A percentile compares a stretch with the other conserved stretches of the same genome.
These are phyloP conservation scores for Aphidius ervi DNA, from an alignment of 1,140 invertebrate species.

Conservation along the genomic window DNA sequence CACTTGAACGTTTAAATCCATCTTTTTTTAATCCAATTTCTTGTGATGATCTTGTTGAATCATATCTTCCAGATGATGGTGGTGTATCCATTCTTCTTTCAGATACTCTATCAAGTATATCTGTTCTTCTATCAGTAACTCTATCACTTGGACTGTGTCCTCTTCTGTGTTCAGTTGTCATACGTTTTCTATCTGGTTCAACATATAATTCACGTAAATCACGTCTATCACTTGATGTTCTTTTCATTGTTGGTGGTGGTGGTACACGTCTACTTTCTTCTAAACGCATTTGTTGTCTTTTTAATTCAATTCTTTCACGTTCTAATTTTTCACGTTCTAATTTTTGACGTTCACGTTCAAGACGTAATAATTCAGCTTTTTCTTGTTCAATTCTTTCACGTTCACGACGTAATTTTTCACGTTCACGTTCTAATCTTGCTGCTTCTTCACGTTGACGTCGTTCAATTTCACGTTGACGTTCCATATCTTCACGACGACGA, in stretches of 20 bases:
- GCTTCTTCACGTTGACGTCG: constrained; percentile 76
- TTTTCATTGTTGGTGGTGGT: constrained; percentile 46
- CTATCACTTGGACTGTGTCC: constrained; percentile 41
- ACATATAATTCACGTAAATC: constrained; percentile 44
- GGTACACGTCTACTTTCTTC: constrained; percentile 47
- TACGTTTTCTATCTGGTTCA: constrained; percentile 45
- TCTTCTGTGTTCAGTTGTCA: constrained; percentile 42
- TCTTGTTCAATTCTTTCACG: constrained; percentile 73
- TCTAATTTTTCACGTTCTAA: constrained; percentile 80
- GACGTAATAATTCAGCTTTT: constrained; percentile 71
- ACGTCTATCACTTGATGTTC: constrained; percentile 41
- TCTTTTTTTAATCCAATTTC: constrained; percentile 47
- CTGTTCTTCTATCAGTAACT: constrained; percentile 40
- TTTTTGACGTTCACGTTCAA: constrained; percentile 77
- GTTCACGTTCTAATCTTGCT: constrained; percentile 70
- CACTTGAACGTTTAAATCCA: constrained; percentile 42
- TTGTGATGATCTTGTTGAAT: constrained; percentile 44
- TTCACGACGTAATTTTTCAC: constrained; percentile 72
- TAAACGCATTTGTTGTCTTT: constrained; percentile 64
- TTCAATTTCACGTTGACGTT: constrained; percentile 71
- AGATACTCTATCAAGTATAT: constrained; percentile 44
- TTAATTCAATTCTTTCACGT: constrained; percentile 75
- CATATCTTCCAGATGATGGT: constrained; percentile 40
- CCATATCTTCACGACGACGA: constrained; percentile 65
- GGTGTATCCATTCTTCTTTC: constrained; percentile 45